phyloP scores from a whole-genome alignment of 2,888 invertebrate species.

The Drosophila colorata region DNA sequence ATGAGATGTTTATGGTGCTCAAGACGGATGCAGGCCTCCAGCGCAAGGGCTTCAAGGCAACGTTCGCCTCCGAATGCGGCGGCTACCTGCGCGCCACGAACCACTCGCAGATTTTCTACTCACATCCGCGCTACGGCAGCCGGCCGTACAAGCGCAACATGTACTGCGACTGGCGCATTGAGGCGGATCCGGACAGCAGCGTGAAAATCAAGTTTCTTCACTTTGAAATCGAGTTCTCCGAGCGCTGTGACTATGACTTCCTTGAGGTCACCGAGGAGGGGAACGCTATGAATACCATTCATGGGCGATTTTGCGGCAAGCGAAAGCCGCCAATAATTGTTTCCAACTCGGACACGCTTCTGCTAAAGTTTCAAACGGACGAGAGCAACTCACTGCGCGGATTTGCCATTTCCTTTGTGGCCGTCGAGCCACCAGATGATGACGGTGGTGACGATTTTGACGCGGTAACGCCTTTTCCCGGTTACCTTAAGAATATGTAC shows the following conservation, averaged over 20 bases:
- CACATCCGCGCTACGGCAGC: constrained; percentile 97
- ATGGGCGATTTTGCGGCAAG: constrained; percentile 95
- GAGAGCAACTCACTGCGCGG: constrained; percentile 96
- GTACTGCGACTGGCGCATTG: constrained; percentile 98
- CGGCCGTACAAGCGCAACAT: constrained; percentile 94
- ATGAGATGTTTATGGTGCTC: constrained; percentile 97
- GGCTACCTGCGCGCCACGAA: constrained; percentile 94
- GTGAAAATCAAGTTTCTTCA: constrained; percentile 94
- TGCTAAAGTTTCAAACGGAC: constrained; percentile 95
- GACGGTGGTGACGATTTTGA: constrained; percentile 80
- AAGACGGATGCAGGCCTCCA: constrained; percentile 98
- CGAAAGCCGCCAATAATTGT: constrained; percentile 93
- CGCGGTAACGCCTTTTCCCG: constrained; percentile 84
- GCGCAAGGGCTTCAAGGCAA: constrained; percentile 96
- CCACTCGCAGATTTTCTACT: constrained; percentile 93
- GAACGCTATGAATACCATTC: constrained; percentile 87
- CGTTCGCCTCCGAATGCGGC: constrained; percentile 97
- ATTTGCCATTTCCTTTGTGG: constrained; percentile 94
- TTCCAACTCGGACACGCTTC: constrained; percentile 94
- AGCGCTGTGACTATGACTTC: constrained; percentile 96
- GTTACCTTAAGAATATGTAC: constrained; percentile 83
- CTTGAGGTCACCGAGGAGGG: constrained; percentile 95
- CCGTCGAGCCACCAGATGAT: constrained; percentile 87
- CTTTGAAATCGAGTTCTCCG: constrained; percentile 91
- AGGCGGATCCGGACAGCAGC: constrained; percentile 92